These are phyloP conservation scores for Melanotaenia boesemani DNA, from an alignment of 2,797 vertebrate species.

Conservation along the genomic window DNA sequence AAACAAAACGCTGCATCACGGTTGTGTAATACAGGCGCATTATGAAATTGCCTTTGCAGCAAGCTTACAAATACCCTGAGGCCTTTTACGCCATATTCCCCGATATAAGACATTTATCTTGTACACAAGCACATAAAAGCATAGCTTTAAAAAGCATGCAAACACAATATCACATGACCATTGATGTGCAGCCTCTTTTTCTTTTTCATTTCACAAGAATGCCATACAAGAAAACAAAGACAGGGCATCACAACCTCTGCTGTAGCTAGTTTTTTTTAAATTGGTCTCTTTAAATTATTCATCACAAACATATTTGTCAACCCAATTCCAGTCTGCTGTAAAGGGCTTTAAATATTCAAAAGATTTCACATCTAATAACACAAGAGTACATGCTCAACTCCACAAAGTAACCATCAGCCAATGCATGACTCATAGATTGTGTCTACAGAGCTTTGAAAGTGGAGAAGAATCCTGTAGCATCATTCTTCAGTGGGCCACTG, in stretches of 20 bases:
- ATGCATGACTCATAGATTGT: slow-evolving; percentile 57
- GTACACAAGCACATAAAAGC: slow-evolving; percentile 23
- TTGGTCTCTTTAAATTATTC: slow-evolving; percentile 69
- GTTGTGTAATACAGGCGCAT: slow-evolving; percentile 35
- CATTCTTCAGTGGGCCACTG: slow-evolving; percentile 41
- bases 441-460: slow-evolving; percentile 44
- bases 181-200: not conserved
- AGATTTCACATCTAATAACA: slow-evolving; percentile 58
- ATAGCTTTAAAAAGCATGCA: slow-evolving; percentile 18
- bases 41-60: slow-evolving; percentile 25
- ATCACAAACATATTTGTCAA: slow-evolving; percentile 64
- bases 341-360: slow-evolving; percentile 57
- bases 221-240: slow-evolving; percentile 37
- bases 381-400: slow-evolving; percentile 19
- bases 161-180: slow-evolving; percentile 13
- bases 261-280: slow-evolving; percentile 57
- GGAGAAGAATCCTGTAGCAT: slow-evolving; percentile 61
- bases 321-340: slow-evolving; percentile 42
- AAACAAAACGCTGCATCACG: slow-evolving; percentile 25
- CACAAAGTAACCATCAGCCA: slow-evolving; percentile 45
- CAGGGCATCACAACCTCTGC: slow-evolving; percentile 40
- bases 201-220: slow-evolving; percentile 13
- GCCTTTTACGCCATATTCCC: slow-evolving; percentile 25
- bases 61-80: slow-evolving; percentile 32
- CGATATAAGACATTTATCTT: slow-evolving; percentile 34